These are phyloP conservation scores for Mus caroli DNA, from an alignment of 2,797 vertebrate genomes.

Conservation along the genomic window DNA sequence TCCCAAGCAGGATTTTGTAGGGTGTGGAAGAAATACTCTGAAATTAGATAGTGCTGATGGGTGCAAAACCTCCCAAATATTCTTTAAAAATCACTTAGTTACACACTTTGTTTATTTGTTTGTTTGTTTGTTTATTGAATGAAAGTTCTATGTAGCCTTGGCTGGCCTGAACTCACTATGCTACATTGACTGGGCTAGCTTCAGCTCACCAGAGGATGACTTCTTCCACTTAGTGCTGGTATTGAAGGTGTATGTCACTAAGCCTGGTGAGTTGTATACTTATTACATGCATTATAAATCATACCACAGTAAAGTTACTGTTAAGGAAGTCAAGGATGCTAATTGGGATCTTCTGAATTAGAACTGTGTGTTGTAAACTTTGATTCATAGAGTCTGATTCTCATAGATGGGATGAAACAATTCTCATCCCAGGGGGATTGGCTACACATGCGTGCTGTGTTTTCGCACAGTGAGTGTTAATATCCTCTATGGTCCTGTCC, in stretches of 20 bases:
- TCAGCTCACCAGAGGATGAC: background rate
- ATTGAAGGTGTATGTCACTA: background rate
- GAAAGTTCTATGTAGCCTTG: background rate
- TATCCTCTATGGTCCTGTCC: background rate
- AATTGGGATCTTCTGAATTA: background rate
- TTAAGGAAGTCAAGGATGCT: constrained; percentile 2
- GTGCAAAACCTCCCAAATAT: background rate
- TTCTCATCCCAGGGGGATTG: background rate
- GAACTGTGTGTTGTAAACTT: background rate
- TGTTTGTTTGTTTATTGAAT: background rate
- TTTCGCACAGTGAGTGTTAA: background rate
- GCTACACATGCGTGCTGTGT: background rate
- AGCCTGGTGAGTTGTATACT: background rate
- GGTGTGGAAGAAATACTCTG: background rate
- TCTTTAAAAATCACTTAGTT: background rate
- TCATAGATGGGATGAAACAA: background rate
- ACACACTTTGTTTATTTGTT: background rate
- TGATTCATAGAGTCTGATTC: background rate
- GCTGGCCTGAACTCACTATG: background rate
- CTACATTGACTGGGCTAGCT: background rate
- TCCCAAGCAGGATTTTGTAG: background rate
- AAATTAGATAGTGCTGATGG: background rate
- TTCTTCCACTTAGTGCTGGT: background rate
- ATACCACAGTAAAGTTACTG: background rate
- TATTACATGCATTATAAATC: background rate